Evolutionary conservation across 2,888 invertebrate genomes (phyloP), one percentile per base, ranked within the genome.

Genomic region (Macrophya annulata): DNA sequence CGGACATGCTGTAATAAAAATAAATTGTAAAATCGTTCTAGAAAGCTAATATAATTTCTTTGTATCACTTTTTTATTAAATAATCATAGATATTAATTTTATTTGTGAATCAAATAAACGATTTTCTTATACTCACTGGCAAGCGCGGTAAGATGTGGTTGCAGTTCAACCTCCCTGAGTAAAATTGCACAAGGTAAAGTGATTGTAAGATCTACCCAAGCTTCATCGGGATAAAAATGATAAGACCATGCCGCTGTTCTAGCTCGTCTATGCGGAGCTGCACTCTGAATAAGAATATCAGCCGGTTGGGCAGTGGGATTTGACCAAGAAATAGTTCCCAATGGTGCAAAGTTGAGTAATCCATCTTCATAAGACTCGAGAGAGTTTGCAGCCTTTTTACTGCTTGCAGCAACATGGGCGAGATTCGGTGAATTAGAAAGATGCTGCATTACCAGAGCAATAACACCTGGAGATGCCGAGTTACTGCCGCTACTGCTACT

Each of bases 211-310:
- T 99, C 98, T 0, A 99, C 97, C 94, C 97, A 98, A 62, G 97
- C 97, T 94, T 98, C 98, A 89, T 96, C 96, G 48, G 98, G 97
- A 94, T 98, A 98, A 94, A 98, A 99, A 94, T 99, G 98, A 94
- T 99, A 98, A 48, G 97, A 97, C 99, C 99, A 99, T n/a, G 98
- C 97, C 5, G 99, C 97, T 1, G 98, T 97, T 86, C 98, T 95
- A 37, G 98, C 97, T 65, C 99, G 95, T 68, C 98, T 95, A 91
- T 97, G 97, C 4, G 98, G 97, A 0, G 97, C 96, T 1, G 96
- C 95, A 83, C 97, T 96, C 92, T 97, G 97, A 88, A 99, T 97
- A 59, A 99, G 95, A 86, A 98, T 97, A 93, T 98, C 98, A 0
- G 98, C 97, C 0, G 98, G 96, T 91, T 98, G 98, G 9, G 98